These are phyloP conservation scores for Zosterops hypoxanthus DNA, from an alignment of 2,113 vertebrate genomes.

Conservation along the genomic window DNA sequence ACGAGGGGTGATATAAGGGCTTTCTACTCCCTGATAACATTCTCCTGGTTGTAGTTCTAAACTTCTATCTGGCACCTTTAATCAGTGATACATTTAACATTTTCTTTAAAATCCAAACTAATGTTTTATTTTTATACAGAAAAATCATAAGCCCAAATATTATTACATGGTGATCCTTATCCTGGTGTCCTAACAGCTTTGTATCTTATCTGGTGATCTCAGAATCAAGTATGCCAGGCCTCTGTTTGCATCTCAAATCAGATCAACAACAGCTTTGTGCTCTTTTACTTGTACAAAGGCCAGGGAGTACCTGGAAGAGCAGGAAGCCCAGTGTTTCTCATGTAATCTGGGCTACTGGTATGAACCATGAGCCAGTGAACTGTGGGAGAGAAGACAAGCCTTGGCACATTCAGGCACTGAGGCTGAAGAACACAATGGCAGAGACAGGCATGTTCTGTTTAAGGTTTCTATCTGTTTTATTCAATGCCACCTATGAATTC, in stretches of 20 bases:
- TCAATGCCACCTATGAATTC: background rate
- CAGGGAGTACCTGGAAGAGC: background rate
- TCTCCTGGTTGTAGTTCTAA: background rate
- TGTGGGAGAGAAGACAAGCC: background rate
- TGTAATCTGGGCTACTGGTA: background rate
- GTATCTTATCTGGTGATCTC: background rate
- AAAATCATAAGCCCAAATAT: background rate
- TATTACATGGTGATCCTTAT: background rate
- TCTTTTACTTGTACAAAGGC: background rate
- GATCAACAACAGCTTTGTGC: background rate
- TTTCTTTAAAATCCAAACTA: background rate
- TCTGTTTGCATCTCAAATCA: background rate
- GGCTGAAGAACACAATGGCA: background rate
- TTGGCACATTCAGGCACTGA: too few species aligned
- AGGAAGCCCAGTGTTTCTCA: background rate
- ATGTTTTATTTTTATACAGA: background rate
- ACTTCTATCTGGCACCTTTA: background rate
- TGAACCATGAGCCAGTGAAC: background rate
- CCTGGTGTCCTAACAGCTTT: background rate
- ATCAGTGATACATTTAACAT: background rate
- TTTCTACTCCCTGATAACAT: background rate
- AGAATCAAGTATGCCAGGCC: background rate
- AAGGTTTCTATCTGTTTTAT: background rate
- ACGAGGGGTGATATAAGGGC: background rate
- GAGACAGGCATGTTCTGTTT: background rate